A percentile compares a stretch with the other conserved stretches of the same genome.
Conservation (phyloP, 53 echinoderm and acorn worm species). For the Antedon mediterranea region DNA sequence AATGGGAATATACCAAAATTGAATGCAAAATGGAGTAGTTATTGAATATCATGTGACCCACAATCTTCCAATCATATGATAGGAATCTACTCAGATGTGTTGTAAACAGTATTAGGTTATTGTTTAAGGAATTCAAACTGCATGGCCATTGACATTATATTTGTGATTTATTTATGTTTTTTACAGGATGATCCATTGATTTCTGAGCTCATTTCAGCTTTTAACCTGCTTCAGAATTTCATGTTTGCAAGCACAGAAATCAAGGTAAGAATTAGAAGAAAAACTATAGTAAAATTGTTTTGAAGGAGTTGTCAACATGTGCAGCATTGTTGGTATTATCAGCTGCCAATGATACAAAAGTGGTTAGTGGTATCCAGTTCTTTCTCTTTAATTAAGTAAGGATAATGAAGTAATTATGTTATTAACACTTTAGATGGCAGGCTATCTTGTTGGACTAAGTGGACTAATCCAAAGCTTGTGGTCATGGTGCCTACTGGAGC, state of each 20-base stretch:
- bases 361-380: neutral
- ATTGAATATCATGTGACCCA: no score
- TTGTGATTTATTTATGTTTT: neutral
- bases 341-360: neutral
- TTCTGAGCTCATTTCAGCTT: constrained; percentile 25
- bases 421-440: constrained; percentile 46
- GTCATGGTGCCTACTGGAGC: constrained; percentile 59
- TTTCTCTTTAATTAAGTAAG: neutral
- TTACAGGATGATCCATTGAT: constrained; percentile 63
- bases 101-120: no score
- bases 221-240: constrained; percentile 45
- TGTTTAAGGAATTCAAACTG: no score
- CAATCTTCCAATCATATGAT: no score
- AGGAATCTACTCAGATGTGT: no score
- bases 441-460: constrained; percentile 48
- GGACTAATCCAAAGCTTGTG: constrained; percentile 53
- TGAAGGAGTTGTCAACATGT: no score
- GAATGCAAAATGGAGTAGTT: no score
- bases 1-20: no score
- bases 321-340: no score
- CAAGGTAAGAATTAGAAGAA: constrained; percentile 53
- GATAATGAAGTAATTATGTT: neutral
- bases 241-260: constrained; percentile 40
- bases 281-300: no score
- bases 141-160: no score